Evolutionary conservation across 2,888 invertebrate genomes (phyloP), one percentile per base, ranked within the genome.

Genomic region (Physocephala rufipes): DNA sequence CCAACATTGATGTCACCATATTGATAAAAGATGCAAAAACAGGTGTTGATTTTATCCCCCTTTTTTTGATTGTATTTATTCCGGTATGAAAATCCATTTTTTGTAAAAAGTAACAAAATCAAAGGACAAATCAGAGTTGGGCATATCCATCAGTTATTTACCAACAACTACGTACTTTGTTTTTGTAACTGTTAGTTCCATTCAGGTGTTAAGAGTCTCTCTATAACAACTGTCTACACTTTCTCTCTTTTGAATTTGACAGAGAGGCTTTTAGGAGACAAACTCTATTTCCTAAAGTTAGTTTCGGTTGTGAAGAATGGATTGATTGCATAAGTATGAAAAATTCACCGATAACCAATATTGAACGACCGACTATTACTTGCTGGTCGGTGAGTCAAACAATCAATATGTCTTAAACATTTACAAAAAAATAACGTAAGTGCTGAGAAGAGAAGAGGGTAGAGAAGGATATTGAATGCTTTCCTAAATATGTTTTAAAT

Each of bases 11-110:
- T 67, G 58, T 58, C 58, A 24, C 15, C 58, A 45, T 45, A 59
- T 67, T 58, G 58, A 67, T 67, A 28, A 24, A 67, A 59, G 58
- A 43, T 51, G 36, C 36, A 51, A n/a, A 65, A 65, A 65, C 49
- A n/a, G 21, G 19, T 49, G 26, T 58, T 28, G 26, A 26, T 15
- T 12, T 58, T 28, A 16, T 9, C 2, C 12, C 15, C 26, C 26
- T 2, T 53, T 53, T 53, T 53, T 9, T 19, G 4, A 15, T 47
- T 45, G 43, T 64, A n/a, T 45, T 63, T 36, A 16, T 62, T 62
- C 45, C 24, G 13, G 9, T 59, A 2, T 47, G 43, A n/a, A 58
- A 67, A 67, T 58, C 67, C 43, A 26, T 24, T 66, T 55, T 55
- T 53, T 36, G 16, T 43, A 53, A 55, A 55, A 59, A 3, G 45